Percentiles rank a stretch among this genome's conserved stretches.
Conservation (phyloP, 2,113 vertebrate species). For the Macheiramphus alcinus region DNA sequence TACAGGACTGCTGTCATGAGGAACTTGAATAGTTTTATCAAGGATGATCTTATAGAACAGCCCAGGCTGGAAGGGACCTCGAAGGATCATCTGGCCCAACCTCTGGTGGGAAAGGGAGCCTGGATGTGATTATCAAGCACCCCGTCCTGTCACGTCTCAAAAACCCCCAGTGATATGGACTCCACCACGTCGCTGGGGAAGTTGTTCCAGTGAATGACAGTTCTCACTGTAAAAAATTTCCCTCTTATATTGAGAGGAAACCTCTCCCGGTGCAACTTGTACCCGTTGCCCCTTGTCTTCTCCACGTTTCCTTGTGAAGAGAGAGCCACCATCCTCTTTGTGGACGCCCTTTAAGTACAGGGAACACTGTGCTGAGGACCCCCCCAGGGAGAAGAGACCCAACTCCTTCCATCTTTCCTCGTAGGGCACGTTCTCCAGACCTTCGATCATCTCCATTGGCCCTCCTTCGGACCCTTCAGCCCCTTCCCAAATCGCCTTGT, state of each 20-base stretch:
- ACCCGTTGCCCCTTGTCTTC: not conserved
- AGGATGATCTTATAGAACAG: not conserved
- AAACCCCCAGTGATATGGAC: not conserved
- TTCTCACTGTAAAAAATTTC: not conserved
- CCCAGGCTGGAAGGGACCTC: not conserved
- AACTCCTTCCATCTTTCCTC: not conserved
- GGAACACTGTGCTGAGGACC: not conserved
- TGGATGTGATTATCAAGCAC: not conserved
- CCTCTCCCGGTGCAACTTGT: not conserved
- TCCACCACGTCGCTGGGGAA: not conserved
- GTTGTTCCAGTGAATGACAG: not conserved
- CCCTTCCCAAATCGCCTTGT: not conserved
- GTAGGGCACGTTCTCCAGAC: not conserved
- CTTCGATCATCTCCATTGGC: not conserved
- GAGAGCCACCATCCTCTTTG: no score
- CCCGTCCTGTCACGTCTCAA: accelerated
- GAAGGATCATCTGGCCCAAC: not conserved
- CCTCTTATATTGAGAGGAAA: not conserved
- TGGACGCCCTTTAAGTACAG: not conserved
- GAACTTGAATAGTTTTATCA: not conserved
- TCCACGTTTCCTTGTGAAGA: not conserved
- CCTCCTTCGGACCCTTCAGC: not conserved
- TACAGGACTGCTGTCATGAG: not conserved
- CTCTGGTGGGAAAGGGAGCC: not conserved
- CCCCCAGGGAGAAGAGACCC: not conserved